These are phyloP conservation scores for Terebella lapidaria DNA, from an alignment of 2,888 invertebrate genomes.

Conservation along the genomic window DNA sequence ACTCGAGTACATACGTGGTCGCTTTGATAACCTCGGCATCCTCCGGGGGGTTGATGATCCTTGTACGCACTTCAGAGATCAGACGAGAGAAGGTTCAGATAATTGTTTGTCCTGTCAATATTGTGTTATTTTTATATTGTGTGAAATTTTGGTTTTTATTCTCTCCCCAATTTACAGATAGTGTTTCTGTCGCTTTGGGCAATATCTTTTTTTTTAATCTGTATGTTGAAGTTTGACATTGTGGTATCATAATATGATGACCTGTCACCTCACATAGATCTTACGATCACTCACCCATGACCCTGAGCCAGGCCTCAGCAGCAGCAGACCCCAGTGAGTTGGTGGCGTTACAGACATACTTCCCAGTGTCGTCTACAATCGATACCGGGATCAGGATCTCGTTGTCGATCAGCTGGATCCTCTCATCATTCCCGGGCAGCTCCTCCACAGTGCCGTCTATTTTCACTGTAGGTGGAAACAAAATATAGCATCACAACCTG, in stretches of 20 bases:
- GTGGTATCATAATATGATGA: no score
- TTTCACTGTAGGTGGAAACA: constrained; percentile 57
- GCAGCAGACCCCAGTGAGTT: constrained; percentile 85
- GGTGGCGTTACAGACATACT: constrained; percentile 80
- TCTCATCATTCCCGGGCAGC: constrained; percentile 58
- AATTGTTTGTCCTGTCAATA: no score
- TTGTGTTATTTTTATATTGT: background rate
- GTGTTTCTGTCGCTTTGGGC: no score
- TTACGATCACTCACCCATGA: background rate
- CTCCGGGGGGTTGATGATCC: constrained; percentile 88
- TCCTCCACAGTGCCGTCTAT: constrained; percentile 6
- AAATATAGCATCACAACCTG: no score
- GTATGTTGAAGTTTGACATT: no score
- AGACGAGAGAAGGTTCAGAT: no score
- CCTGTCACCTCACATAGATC: no score
- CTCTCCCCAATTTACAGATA: background rate
- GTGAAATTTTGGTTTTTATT: background rate
- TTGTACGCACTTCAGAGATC: constrained; percentile 73
- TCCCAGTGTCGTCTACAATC: constrained; percentile 76
- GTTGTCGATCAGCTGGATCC: constrained; percentile 78
- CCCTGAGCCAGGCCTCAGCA: constrained; percentile 64
- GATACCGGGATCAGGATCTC: constrained; percentile 84
- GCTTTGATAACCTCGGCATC: constrained; percentile 86
- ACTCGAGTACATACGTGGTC: constrained; percentile 86
- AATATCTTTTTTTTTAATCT: no score